Percentiles rank a stretch among this genome's conserved stretches.
These are phyloP conservation scores for Aphelenchoides besseyi DNA, from an alignment of 1,140 invertebrate species.

Conservation along the genomic window DNA sequence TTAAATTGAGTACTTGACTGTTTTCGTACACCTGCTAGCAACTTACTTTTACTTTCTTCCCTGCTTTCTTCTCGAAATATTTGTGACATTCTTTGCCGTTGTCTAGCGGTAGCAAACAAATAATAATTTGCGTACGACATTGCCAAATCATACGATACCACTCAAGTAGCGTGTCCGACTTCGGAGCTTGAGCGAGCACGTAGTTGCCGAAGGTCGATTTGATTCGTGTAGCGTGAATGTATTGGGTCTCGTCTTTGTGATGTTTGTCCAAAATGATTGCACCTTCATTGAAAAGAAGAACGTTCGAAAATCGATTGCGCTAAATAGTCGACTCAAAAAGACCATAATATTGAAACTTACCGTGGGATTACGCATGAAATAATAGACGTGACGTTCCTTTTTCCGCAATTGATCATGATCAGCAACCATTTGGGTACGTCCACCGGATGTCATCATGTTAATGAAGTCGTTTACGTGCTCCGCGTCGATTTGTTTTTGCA, in stretches of 20 bases:
- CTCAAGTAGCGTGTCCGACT: conserved; percentile 16
- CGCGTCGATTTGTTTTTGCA: conserved; percentile 22
- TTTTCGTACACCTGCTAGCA: not conserved
- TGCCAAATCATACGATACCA: conserved; percentile 33
- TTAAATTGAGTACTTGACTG: not conserved
- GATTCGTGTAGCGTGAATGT: conserved; percentile 27
- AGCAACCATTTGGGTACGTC: conserved; percentile 28
- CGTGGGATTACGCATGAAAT: conserved; percentile 30
- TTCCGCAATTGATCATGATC: conserved; percentile 23
- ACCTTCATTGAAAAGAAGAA: conserved; percentile 30
- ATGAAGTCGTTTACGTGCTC: conserved; percentile 28
- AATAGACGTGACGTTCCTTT: conserved; percentile 29
- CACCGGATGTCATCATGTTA: conserved; percentile 28
- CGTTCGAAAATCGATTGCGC: conserved; percentile 30
- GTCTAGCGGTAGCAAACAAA: conserved; percentile 24
- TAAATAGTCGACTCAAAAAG: not conserved
- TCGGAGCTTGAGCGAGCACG: conserved; percentile 25
- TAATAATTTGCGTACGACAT: conserved; percentile 21
- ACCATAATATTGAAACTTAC: not conserved
- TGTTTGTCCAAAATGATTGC: conserved; percentile 22
- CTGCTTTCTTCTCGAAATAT: conserved; percentile 24
- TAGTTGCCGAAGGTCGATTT: conserved; percentile 21
- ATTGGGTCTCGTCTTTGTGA: conserved; percentile 9
- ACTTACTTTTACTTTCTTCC: conserved; percentile 35
- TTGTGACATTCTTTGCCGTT: conserved; percentile 17